Evolutionary conservation across 1,140 invertebrate genomes (phyloP), one percentile per base, ranked within the genome.

Genomic region (Eupeodes corollae): DNA sequence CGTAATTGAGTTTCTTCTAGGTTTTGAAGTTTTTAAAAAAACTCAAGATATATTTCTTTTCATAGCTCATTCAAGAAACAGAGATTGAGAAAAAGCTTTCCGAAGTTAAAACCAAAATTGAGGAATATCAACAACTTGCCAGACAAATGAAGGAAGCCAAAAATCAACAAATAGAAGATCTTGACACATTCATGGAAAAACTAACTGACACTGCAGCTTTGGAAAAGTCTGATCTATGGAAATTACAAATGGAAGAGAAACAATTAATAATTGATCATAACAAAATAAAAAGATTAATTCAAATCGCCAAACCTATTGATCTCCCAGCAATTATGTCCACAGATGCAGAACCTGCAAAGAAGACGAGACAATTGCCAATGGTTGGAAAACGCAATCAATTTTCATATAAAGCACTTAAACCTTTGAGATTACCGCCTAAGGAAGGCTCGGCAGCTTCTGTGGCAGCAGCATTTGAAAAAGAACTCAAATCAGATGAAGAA

Each of bases 121-220:
- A 68, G n/a, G 59, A 64, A 13, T 68, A 74, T 40, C 64, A 78
- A 41, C 52, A 54, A 50, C 21, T 45, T 43, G 45, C 49, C 21
- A 52, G 59, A 3, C 52, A 59, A 26, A 48, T 53, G 41, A 67
- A 65, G 39, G 46, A 52, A 12, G 49, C 54, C 19, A 55, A 66
- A 12, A 55, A 61, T 15, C 51, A 55, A 26, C 58, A 50, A 1
- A 18, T 56, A 0, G 65, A 62, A 47, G 79, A 77, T 10, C 66
- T 90, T 21, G 86, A 90, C 56, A 75, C 73, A 13, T 90, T 76
- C 59, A 88, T 90, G 85, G 76, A 72, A 30, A 75, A 71, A 34
- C 69, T 90, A 31, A 56, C 15, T 14, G 54, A 55, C 13, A 53
- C 62, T 37, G 54, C 63, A 3, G 60, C 62, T 39, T 49, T 68